Evolutionary conservation across 2,113 vertebrate genomes (phyloP).

Genomic region (Axis porcinus): DNA sequence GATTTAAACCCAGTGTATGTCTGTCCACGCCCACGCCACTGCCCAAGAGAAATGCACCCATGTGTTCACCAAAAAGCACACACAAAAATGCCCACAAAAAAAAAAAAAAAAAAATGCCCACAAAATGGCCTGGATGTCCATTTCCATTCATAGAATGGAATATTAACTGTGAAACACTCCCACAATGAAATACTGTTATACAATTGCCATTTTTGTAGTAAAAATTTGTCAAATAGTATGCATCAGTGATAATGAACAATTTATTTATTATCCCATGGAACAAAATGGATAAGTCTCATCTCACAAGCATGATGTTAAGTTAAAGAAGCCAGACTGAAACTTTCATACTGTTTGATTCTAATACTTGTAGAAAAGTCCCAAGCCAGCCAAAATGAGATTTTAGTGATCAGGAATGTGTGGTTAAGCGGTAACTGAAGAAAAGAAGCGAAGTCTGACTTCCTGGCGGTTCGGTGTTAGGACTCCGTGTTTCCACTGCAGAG

Average conservation of each 20-base stretch:
- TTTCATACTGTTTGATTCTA: neutral
- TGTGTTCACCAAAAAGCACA: neutral
- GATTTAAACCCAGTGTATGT: neutral
- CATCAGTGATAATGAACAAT: neutral
- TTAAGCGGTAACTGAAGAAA: neutral
- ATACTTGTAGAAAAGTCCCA: neutral
- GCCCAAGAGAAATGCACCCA: neutral
- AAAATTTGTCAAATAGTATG: neutral
- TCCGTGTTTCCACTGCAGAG: neutral
- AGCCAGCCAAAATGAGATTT: neutral
- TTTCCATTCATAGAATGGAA: neutral
- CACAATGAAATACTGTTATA: neutral
- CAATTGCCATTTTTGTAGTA: neutral
- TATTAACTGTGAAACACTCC: neutral
- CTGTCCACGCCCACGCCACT: neutral
- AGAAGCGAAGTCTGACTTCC: neutral
- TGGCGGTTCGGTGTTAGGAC: fast-evolving
- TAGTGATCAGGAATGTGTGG: neutral
- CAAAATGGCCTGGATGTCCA: too few species aligned
- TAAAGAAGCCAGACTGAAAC: neutral
- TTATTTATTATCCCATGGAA: neutral
- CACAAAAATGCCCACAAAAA: neutral
- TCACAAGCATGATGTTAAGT: neutral
- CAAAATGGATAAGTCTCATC: neutral
- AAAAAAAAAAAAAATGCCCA: neutral